A percentile compares a stretch with the other conserved stretches of the same genome.
These are phyloP conservation scores for Perdita meconis DNA, from an alignment of 2,888 invertebrate species.

Conservation along the genomic window DNA sequence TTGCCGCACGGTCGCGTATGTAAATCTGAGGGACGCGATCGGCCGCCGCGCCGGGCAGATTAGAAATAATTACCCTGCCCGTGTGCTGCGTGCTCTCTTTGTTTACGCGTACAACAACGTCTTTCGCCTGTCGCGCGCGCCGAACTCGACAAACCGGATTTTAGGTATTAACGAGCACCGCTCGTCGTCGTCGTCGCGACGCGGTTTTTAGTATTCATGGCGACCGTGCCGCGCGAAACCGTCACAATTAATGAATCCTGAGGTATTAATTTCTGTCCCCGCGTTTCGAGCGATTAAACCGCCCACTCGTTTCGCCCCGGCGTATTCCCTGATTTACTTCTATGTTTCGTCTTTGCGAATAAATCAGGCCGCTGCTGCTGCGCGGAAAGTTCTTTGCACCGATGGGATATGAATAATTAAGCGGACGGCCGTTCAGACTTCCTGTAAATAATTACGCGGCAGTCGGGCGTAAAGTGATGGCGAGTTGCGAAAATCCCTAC, in stretches of 20 bases:
- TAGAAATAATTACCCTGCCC: slow-evolving; percentile 67
- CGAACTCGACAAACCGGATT: slow-evolving; percentile 67
- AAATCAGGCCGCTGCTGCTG: neutral
- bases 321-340: slow-evolving; percentile 26
- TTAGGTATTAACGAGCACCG: slow-evolving; percentile 62
- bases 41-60: slow-evolving; percentile 52
- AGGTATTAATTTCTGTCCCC: slow-evolving; percentile 44
- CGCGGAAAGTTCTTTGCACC: neutral
- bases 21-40: slow-evolving; percentile 37
- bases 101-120: slow-evolving; percentile 62
- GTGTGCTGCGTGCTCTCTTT: slow-evolving; percentile 49
- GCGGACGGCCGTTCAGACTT: slow-evolving; percentile 10
- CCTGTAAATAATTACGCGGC: slow-evolving; percentile 31
- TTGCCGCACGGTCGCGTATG: slow-evolving; percentile 46
- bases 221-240: slow-evolving; percentile 38
- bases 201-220: slow-evolving; percentile 61
- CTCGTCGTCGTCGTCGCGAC: slow-evolving; percentile 14
- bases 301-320: slow-evolving; percentile 17
- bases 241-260: slow-evolving; percentile 59
- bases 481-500: neutral
- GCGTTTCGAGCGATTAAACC: slow-evolving; percentile 18
- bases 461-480: neutral
- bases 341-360: slow-evolving; percentile 1
- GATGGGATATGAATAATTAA: slow-evolving; percentile 15
- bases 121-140: slow-evolving; percentile 50